Conservation (phyloP, 2,113 vertebrate species). For the Panthera leo region DNA sequence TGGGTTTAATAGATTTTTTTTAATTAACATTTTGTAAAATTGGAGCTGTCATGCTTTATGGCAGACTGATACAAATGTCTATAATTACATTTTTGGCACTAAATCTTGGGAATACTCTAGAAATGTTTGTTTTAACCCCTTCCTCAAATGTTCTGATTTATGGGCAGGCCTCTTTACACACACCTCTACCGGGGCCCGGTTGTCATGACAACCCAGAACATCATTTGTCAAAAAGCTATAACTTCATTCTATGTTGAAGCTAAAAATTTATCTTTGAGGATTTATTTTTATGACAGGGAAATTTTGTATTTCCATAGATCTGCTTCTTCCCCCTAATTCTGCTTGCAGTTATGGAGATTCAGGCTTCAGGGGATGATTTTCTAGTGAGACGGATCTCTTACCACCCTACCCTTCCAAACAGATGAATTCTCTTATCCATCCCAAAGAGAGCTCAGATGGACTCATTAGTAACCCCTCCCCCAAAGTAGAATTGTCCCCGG, state of each 20-base stretch:
- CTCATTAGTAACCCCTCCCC: not conserved
- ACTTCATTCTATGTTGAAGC: slow-evolving; percentile 67
- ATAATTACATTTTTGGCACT: slow-evolving; percentile 80
- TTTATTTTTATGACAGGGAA: slow-evolving; percentile 67
- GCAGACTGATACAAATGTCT: slow-evolving; percentile 79
- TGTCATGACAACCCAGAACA: slow-evolving; percentile 65
- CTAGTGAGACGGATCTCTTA: not conserved
- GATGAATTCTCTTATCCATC: slow-evolving; percentile 21
- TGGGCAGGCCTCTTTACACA: slow-evolving; percentile 16
- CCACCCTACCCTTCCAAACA: not conserved
- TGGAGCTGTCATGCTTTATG: slow-evolving; percentile 78
- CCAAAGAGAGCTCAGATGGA: not conserved
- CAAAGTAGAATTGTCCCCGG: not conserved
- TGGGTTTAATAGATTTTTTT: slow-evolving; percentile 82
- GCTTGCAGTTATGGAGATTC: slow-evolving; percentile 12
- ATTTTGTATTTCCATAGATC: slow-evolving; percentile 60
- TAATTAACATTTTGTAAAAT: slow-evolving; percentile 80
- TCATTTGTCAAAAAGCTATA: slow-evolving; percentile 77
- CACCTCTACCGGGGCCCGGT: slow-evolving; percentile 43
- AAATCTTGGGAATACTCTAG: slow-evolving; percentile 72
- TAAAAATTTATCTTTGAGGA: slow-evolving; percentile 71
- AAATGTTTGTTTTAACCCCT: slow-evolving; percentile 82
- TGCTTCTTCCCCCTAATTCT: slow-evolving; percentile 48
- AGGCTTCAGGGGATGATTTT: slow-evolving; percentile 12
- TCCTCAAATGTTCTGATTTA: slow-evolving; percentile 73